Evolutionary conservation across 2,888 invertebrate genomes (phyloP), one percentile per base, ranked within the genome.

Genomic region (Caenorhabditis panamensis): DNA sequence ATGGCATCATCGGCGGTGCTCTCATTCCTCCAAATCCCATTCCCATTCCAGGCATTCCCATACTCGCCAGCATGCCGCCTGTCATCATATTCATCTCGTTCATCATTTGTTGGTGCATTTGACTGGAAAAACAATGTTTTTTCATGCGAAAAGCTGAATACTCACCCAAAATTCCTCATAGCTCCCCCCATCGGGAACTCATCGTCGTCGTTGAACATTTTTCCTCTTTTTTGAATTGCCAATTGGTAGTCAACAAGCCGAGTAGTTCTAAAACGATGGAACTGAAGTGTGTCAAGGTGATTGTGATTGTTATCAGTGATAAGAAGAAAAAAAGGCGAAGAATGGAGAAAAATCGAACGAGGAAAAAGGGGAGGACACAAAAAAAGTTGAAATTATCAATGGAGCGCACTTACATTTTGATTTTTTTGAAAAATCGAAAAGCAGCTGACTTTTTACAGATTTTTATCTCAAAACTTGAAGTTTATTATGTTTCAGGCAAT

Each of bases 71-170:
- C 85, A 85, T 85, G 9, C 75, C 71, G 26, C 86, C 84, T 85
- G 89, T 88, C 87, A 90, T 88, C 56, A 83, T 79, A 61, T 90
- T 89, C 89, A 90, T 88, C n/a, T 89, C 83, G 13, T 79, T 64
- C 88, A 89, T 87, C 67, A 81, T 81, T 58, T 87, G 87, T 31
- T 86, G 82, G 47, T 86, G 88, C 84, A 88, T 89, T 51, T 86
- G 79, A 0, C 89, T 89, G 63, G 75, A 88, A 78, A 67, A 13
- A 37, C 3, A 26, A 18, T 13, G 1, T 28, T 0, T 47, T 76
- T 22, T 9, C 8, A 59, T 1, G 6, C 4, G 11, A 73, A 37
- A 64, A 62, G 37, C 9, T 26, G 18, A 58, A 20, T 24, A 28
- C 37, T 47, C 47, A 67, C 68, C 68, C 76, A 41, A 67, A 76